phyloP scores from a whole-genome alignment of 1,140 invertebrate species.

The Drosophila teissieri region DNA sequence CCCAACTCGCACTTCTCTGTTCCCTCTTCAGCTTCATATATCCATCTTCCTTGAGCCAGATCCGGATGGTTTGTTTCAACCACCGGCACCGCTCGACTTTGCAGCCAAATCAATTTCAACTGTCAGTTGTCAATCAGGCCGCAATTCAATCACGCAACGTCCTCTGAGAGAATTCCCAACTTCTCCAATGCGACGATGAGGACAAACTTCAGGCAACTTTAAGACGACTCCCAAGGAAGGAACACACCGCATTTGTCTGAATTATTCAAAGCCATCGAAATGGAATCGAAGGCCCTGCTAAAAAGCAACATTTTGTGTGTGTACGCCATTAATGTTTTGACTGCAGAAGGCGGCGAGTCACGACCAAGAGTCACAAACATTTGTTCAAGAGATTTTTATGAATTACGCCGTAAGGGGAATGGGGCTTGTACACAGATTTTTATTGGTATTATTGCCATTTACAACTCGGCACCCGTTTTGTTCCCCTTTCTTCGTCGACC shows the following conservation, averaged over 20 bases:
- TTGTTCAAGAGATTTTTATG: conserved; percentile 81
- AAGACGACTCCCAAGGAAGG: conserved; percentile 8
- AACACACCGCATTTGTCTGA: conserved; percentile 3
- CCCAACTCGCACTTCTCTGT: not conserved
- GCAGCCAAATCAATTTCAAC: conserved; percentile 78
- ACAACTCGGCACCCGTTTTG: conserved; percentile 50
- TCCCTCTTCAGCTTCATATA: not conserved
- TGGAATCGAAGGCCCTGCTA: not conserved
- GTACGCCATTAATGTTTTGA: conserved; percentile 50
- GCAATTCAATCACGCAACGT: conserved; percentile 77
- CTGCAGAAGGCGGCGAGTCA: conserved; percentile 8
- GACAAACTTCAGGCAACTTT: conserved; percentile 8
- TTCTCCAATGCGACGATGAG: not conserved
- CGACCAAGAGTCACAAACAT: conserved; percentile 61
- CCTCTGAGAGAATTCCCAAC: conserved; percentile 19
- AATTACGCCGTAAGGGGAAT: conserved; percentile 47
- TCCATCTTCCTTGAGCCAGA: conserved; percentile 4
- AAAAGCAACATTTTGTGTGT: not conserved
- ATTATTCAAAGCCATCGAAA: conserved; percentile 44
- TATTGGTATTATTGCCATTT: conserved; percentile 73
- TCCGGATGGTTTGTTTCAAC: conserved; percentile 54
- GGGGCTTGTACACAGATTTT: conserved; percentile 64
- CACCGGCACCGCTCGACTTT: conserved; percentile 38
- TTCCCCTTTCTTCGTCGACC: not conserved
- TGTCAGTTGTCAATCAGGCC: conserved; percentile 80